Evolutionary conservation across 2,113 vertebrate genomes (phyloP), one percentile per base, ranked within the genome.

Genomic region (Nycticebus coucang): DNA sequence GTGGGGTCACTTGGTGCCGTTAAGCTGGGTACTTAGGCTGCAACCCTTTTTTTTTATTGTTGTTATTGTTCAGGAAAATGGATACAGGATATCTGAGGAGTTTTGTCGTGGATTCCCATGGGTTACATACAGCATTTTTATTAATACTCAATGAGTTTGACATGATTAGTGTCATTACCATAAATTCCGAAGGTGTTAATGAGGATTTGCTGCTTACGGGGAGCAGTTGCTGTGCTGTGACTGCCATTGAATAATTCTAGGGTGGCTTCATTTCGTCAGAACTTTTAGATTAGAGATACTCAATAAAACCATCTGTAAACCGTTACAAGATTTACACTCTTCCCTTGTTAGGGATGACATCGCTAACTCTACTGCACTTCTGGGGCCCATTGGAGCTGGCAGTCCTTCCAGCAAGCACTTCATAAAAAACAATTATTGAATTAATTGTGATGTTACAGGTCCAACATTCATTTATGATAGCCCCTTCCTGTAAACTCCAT

Each of bases 231-330:
- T 80, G 2, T 89, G 89, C 89, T 80, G 93, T 93, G 91, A 8
- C 87, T 96, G 94, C 84, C 93, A 69, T 92, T 0, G 87, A 86
- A 96, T 90, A 95, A 64, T 96, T 87, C 97, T 94, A 94, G 85
- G 94, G 96, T 98, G 98, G 98, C 95, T 95, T 95, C 91, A 89
- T 98, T 97, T 98, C 96, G 82, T 98, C 91, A 95, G 84, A 98
- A 98, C 92, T 98, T 97, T 96, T 95, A 96, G 94, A 98, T 98
- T 98, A 97, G 96, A 96, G 86, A 92, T 95, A 94, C 96, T 98
- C 97, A 98, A 94, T 91, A 98, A 97, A 98, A 98, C 97, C 96
- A 98, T 98, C 97, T 98, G 97, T 97, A 98, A 97, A 98, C 62
- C 96, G 82, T 92, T 97, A 87, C 6, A 97, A 98, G 97, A 97